Evolutionary conservation across 2,113 vertebrate genomes (phyloP), one percentile per base, ranked within the genome.

Genomic region (Dipodomys spectabilis): DNA sequence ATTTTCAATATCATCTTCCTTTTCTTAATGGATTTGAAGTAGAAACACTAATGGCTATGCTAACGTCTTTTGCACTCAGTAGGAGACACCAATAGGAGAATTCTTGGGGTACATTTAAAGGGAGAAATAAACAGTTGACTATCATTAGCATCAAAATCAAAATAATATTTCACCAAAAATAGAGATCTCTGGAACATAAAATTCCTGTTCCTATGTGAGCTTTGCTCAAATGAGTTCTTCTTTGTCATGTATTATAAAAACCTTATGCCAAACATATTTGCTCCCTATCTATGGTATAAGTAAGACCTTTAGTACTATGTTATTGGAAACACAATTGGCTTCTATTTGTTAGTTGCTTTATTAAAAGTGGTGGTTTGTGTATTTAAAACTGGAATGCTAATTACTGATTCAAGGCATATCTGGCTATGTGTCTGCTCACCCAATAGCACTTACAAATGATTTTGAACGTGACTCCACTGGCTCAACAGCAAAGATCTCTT

Each of bases 21-120:
- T 53, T 92, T 92, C 94, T 93, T 96, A 97, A 96, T 96, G 96
- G 94, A 95, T 95, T 95, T 97, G 96, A 96, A 96, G 96, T 94
- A 96, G 92, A 96, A 95, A 93, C 72, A 95, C 96, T 97, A 97
- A 96, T 97, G 93, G 95, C 62, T 86, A 44, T 93, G 83, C 90
- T 96, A 96, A 96, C 92, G 95, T 97, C 95, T 96, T 96, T 95
- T 96, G 88, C 95, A 82, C 95, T 95, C 97, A 92, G 94, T 94
- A 64, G 94, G 96, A 95, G 32, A 86, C 5, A 30, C 19, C 39
- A 73, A 60, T 78, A 74, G 79, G 95, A 93, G 57, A 25, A 7
- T 94, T 83, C 53, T 80, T 86, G 84, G 82, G 78, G 82, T 93
- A 90, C 53, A 96, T 96, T 96, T 95, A 28, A n/a, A 95, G 57